A percentile compares a stretch with the other conserved stretches of the same genome.
Evolutionary conservation across 1,140 invertebrate species (phyloP).

Genomic region (Periplaneta americana): DNA sequence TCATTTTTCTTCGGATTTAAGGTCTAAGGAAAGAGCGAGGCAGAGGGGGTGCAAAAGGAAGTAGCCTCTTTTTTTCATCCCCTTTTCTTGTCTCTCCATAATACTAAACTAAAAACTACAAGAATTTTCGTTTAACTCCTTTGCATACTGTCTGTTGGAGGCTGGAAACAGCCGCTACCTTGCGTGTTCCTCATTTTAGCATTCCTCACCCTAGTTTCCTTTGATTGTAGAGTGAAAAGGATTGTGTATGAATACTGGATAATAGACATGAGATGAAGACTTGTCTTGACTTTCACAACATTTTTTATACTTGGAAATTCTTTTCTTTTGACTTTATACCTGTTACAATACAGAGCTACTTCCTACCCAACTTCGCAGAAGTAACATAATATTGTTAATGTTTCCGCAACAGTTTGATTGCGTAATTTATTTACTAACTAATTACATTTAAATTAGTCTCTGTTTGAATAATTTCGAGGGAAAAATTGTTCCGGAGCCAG

Average conservation of each 20-base stretch:
- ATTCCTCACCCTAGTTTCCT: too few species aligned
- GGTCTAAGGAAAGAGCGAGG: background rate
- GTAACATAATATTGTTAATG: too few species aligned
- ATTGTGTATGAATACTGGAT: background rate
- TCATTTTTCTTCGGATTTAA: background rate
- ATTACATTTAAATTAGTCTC: too few species aligned
- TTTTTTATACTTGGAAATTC: background rate
- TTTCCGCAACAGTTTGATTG: too few species aligned
- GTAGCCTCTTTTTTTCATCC: background rate
- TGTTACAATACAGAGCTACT: background rate
- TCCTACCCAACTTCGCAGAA: too few species aligned
- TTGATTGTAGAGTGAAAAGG: background rate
- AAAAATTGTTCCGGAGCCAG: too few species aligned
- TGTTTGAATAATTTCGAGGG: too few species aligned
- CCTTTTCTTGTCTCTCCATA: background rate
- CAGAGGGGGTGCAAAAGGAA: background rate
- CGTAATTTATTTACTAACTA: too few species aligned
- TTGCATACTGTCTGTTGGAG: background rate
- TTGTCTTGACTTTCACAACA: too few species aligned
- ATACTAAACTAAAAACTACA: background rate
- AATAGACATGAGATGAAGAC: background rate
- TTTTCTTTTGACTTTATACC: background rate
- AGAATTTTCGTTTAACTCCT: background rate
- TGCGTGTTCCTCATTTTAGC: background rate
- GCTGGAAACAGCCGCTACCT: background rate